A percentile compares a stretch with the other conserved stretches of the same genome.
Evolutionary conservation across 2,888 invertebrate genomes (phyloP).

Genomic region (Gastrophysa polygoni): DNA sequence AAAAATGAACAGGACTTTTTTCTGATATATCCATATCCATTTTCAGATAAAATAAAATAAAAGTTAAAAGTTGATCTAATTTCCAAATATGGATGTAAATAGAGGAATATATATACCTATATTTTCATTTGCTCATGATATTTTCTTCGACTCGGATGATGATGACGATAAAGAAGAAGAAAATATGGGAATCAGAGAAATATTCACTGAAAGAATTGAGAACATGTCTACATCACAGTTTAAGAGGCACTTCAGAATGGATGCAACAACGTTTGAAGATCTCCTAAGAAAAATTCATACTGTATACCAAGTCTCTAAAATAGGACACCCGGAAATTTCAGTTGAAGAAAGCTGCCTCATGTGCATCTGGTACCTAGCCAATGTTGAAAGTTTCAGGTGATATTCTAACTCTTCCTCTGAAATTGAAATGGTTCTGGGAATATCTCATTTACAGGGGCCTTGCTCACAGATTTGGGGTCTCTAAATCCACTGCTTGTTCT

Average conservation of each 20-base stretch:
- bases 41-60: no score
- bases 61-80: no score
- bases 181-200: no score
- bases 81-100: no score
- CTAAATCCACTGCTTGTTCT: slow-evolving; percentile 1
- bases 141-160: no score
- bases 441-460: neutral
- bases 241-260: neutral
- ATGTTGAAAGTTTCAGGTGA: neutral
- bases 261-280: slow-evolving; percentile 1
- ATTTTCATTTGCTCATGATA: no score
- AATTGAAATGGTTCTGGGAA: no score
- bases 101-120: no score
- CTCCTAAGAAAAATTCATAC: neutral
- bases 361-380: neutral
- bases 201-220: neutral
- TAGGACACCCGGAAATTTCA: neutral
- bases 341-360: neutral
- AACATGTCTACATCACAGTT: neutral
- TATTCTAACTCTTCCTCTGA: neutral
- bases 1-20: no score
- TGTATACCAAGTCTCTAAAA: neutral
- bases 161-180: no score
- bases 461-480: neutral
- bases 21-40: no score